Conservation (phyloP, 1,140 invertebrate genomes). For the Drosophila ambigua region DNA sequence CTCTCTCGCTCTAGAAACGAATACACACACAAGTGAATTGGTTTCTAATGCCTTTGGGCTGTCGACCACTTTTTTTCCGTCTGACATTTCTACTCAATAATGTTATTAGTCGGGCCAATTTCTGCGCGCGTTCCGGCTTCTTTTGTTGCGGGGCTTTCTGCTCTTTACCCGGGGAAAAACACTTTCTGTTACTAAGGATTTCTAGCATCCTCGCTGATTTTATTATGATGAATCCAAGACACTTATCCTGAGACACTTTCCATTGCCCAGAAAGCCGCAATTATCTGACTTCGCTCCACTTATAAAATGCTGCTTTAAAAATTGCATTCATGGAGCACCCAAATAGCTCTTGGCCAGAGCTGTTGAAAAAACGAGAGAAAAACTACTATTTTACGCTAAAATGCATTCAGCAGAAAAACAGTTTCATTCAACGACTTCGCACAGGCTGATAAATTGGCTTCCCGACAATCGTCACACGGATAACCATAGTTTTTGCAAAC, state of each 20-base stretch:
- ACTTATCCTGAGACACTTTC: conserved; percentile 10
- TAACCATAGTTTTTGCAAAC: conserved; percentile 13
- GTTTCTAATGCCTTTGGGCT: conserved; percentile 49
- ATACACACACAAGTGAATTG: conserved; percentile 60
- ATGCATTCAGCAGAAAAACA: conserved; percentile 61
- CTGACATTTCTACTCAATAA: conserved; percentile 67
- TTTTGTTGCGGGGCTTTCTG: conserved; percentile 42
- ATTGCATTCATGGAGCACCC: conserved; percentile 6
- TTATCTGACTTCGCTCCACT: conserved; percentile 2
- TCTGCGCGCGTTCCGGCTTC: conserved; percentile 50
- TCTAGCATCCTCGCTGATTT: conserved; percentile 40
- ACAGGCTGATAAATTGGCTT: conserved; percentile 66
- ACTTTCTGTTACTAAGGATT: conserved; percentile 58
- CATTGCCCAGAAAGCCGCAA: not conserved
- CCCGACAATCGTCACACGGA: conserved; percentile 11
- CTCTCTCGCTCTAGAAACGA: conserved; percentile 8
- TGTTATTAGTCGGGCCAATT: conserved; percentile 75
- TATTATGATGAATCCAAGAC: conserved; percentile 69
- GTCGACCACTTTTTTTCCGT: conserved; percentile 4
- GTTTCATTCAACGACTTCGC: conserved; percentile 65
- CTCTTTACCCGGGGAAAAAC: conserved; percentile 27
- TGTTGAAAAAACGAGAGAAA: conserved; percentile 19
- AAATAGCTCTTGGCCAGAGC: no score
- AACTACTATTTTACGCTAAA: conserved; percentile 65
- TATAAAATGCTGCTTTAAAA: conserved; percentile 26